Base-by-base conservation (phyloP, 2,888 invertebrate species). In the Aromia moschata region DNA sequence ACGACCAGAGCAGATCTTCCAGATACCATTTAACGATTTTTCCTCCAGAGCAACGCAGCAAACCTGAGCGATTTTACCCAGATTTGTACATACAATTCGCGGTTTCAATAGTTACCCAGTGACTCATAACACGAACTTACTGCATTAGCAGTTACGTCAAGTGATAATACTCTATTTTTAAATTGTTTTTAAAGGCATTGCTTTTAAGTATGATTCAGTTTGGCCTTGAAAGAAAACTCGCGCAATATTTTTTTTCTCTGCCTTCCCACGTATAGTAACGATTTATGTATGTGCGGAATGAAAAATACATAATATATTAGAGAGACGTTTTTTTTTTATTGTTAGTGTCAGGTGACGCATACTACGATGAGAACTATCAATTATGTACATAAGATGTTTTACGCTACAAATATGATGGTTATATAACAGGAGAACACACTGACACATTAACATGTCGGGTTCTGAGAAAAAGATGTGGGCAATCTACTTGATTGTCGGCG, bases 201-300 rank as follows among this genome's bases (percentile, higher is more conserved):
- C 38, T 25, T 37, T 10, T 18, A 11, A 15, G 36, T 45, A 61
- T 66, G 66, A 66, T 59, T 66, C 66, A 66, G 55, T 52, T 59
- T 51, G 38, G 57, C 66, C 63, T 66, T 63, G 60, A 61, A 64
- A 63, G 63, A 66, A 61, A 66, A 66, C 64, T 49, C 58, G 58
- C 60, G 56, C 38, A 58, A 65, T 60, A 64, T 59, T 61, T 64
- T 62, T 60, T 60, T n/a, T 65, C 62, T 62, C 56, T 58, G 62
- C 60, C 65, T 58, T 53, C 65, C 65, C 45, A 65, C 65, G 62
- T 10, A 10, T 33, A 33, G 3, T 11, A 11, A 10, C 11, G 33
- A 33, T 33, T 33, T 33, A 33, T 11, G n/a, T n/a, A n/a, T n/a
- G 33, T 33, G 2, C 11, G n/a, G 33, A 33, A 33, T 10, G 33